A percentile compares a stretch with the other conserved stretches of the same genome.
phyloP scores from a whole-genome alignment of 1,140 invertebrate species.

The Nasonia longicornis region DNA sequence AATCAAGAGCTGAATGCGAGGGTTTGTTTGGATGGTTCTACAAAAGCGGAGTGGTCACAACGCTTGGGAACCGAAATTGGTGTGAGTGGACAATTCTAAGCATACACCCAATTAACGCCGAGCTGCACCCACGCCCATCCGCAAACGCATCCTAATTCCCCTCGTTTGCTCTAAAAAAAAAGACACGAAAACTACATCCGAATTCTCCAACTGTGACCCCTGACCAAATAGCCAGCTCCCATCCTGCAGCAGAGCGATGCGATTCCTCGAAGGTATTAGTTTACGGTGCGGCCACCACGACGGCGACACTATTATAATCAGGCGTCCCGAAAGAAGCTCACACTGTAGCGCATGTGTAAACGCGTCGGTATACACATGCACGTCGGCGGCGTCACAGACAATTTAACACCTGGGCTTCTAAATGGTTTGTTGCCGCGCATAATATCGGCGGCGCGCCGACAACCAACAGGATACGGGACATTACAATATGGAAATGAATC shows the following conservation, averaged over 20 bases:
- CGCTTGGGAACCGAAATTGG: too few relatives aligned
- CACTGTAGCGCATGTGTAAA: background rate
- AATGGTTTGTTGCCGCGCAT: slow-evolving; percentile 68
- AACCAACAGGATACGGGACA: slow-evolving; percentile 65
- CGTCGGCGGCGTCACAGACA: slow-evolving; percentile 66
- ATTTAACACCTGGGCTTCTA: slow-evolving; percentile 68
- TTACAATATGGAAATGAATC: slow-evolving; percentile 70
- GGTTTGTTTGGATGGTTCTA: too few relatives aligned
- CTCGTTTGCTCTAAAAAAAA: background rate
- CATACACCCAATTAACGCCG: background rate
- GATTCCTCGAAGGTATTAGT: slow-evolving; percentile 3
- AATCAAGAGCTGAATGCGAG: too few relatives aligned
- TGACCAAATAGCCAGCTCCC: background rate
- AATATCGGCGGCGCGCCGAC: slow-evolving; percentile 59
- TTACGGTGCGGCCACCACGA: background rate
- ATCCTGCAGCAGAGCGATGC: background rate
- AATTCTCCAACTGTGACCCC: background rate
- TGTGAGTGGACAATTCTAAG: background rate
- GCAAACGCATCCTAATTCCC: background rate
- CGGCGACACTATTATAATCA: slow-evolving; percentile 6
- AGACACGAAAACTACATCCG: background rate
- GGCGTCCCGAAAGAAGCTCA: background rate
- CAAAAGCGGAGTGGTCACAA: too few relatives aligned
- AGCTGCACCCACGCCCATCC: background rate
- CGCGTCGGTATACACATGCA: slow-evolving; percentile 43